These are phyloP conservation scores for Leptoclinus maculatus DNA, from an alignment of 2,797 vertebrate genomes.

Conservation along the genomic window DNA sequence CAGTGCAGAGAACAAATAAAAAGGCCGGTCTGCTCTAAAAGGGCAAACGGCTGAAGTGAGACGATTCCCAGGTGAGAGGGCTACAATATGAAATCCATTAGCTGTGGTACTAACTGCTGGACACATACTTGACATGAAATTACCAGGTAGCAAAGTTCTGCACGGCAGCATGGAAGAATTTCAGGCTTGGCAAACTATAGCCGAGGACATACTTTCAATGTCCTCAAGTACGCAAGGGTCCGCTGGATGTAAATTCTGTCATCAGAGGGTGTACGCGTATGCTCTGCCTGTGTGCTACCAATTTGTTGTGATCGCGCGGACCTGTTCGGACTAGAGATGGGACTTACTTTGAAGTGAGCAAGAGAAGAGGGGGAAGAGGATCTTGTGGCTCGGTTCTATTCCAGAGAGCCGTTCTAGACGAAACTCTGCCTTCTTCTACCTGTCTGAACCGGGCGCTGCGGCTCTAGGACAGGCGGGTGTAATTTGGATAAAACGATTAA, in stretches of 20 bases:
- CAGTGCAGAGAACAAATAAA: slow-evolving; percentile 53
- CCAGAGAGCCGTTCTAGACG: background rate
- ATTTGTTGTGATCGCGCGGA: background rate
- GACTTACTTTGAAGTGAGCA: background rate
- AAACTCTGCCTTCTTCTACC: too few relatives aligned
- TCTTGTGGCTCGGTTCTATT: background rate
- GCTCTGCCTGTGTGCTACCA: background rate
- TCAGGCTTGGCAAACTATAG: slow-evolving; percentile 1
- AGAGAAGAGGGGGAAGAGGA: background rate
- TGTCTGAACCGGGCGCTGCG: too few relatives aligned
- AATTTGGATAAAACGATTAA: too few relatives aligned
- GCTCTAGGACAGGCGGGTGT: too few relatives aligned
- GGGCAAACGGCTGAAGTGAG: slow-evolving; percentile 44
- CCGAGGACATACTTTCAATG: background rate
- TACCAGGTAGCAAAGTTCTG: slow-evolving; percentile 16
- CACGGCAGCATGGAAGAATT: background rate
- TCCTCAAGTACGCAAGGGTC: background rate
- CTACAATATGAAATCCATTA: slow-evolving; percentile 48
- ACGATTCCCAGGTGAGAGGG: slow-evolving; percentile 38
- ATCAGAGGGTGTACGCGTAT: background rate
- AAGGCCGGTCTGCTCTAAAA: slow-evolving; percentile 33
- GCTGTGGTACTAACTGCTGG: slow-evolving; percentile 30
- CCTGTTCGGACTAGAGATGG: too few relatives aligned
- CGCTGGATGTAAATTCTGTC: background rate
- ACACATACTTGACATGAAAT: slow-evolving; percentile 33